Percentiles rank a stretch among this genome's conserved stretches.
phyloP scores from a whole-genome alignment of 2,113 vertebrate genomes.

The Butorides virescens region DNA sequence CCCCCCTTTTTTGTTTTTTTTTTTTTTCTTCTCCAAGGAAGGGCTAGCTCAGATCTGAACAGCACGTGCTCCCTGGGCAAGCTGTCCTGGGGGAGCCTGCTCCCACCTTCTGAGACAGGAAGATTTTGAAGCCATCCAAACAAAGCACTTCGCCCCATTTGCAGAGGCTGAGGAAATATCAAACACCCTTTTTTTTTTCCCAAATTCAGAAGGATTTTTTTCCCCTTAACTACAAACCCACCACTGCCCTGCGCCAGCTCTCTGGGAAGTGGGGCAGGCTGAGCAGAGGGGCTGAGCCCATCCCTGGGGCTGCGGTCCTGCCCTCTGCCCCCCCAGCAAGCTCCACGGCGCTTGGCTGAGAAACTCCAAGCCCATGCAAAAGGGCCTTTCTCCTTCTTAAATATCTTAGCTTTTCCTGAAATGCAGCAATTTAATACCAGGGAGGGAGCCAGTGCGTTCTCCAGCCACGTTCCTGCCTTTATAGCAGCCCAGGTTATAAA shows the following conservation, averaged over 20 bases:
- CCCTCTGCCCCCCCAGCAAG: background rate
- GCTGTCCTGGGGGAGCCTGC: background rate
- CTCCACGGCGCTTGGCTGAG: background rate
- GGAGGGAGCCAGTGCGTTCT: background rate
- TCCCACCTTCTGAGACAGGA: background rate
- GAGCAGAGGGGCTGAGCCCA: background rate
- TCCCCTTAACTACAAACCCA: background rate
- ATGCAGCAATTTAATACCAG: background rate
- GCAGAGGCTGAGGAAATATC: background rate
- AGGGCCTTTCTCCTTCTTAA: background rate
- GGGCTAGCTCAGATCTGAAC: background rate
- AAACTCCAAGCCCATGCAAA: background rate
- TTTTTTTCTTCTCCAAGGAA: background rate
- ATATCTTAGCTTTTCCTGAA: background rate
- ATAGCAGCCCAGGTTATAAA: slow-evolving; percentile 56
- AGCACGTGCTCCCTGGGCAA: background rate
- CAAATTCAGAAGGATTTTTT: background rate
- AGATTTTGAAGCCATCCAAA: background rate
- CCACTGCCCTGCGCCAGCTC: background rate
- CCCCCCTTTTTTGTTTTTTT: background rate
- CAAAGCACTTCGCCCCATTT: background rate
- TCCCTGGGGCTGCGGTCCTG: background rate
- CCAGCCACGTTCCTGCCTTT: background rate
- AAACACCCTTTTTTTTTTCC: background rate
- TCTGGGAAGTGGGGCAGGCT: background rate